A percentile compares a stretch with the other conserved stretches of the same genome.
Evolutionary conservation across 2,888 invertebrate genomes (phyloP).

Genomic region (Trachelus stipa): DNA sequence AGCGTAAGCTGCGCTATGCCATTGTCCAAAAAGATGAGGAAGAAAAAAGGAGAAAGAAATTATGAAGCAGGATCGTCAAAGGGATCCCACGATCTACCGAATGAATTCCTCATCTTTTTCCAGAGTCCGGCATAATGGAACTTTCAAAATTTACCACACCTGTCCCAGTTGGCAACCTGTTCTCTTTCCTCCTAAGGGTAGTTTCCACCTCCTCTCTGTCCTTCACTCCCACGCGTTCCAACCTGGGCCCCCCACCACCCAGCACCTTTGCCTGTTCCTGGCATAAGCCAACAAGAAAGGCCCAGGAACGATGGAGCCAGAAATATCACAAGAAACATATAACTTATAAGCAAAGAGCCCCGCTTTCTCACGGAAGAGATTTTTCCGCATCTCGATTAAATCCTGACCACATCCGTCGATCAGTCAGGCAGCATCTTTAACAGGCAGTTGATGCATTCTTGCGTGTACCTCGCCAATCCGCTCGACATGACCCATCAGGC

Average conservation of each 20-base stretch:
- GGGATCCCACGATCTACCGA: neutral
- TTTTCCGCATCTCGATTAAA: constrained; percentile 62
- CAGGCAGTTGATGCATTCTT: constrained; percentile 53
- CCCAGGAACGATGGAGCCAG: neutral
- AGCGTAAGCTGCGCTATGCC: neutral
- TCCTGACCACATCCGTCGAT: constrained; percentile 64
- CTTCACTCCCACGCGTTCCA: neutral
- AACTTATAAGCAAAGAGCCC: neutral
- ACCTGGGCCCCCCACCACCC: neutral
- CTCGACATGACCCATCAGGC: constrained; percentile 7
- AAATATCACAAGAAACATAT: neutral
- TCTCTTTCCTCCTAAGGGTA: neutral
- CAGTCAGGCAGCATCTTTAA: constrained; percentile 52
- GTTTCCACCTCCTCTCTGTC: neutral
- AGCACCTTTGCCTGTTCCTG: neutral
- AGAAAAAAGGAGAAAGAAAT: neutral
- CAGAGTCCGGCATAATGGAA: neutral
- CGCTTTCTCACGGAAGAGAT: constrained; percentile 64
- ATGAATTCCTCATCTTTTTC: constrained; percentile 1
- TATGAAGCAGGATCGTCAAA: neutral
- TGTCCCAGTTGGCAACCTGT: neutral
- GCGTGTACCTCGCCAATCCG: constrained; percentile 47
- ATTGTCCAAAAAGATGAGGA: neutral
- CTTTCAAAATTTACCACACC: neutral
- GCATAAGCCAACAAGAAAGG: neutral